These are phyloP conservation scores for Dolichotis patagonum DNA, from an alignment of 2,113 vertebrate genomes.

Conservation along the genomic window DNA sequence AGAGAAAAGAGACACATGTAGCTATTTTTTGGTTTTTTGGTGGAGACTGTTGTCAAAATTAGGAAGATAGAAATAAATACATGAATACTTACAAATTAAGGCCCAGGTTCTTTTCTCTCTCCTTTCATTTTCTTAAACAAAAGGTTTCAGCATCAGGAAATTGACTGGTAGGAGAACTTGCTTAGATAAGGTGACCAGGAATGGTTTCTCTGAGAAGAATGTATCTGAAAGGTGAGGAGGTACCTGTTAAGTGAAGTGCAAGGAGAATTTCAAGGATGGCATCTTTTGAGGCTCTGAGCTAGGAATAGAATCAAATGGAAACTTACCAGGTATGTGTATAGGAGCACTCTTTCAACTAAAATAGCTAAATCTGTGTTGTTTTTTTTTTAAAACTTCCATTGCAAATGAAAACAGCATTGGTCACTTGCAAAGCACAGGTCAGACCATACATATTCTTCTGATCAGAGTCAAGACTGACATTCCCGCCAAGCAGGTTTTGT, in stretches of 20 bases:
- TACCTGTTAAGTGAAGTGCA: not conserved
- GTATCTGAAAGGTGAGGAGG: not conserved
- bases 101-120: not conserved
- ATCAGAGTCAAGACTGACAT: slow-evolving; percentile 79
- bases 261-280: not conserved
- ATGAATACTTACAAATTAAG: not conserved
- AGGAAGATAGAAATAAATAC: not conserved
- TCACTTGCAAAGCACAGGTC: slow-evolving; percentile 29
- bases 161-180: not conserved
- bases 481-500: slow-evolving; percentile 77
- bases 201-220: not conserved
- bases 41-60: not conserved
- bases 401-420: not conserved
- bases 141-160: not conserved
- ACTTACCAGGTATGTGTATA: not conserved
- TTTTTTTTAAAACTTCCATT: not conserved
- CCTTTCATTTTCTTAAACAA: not conserved
- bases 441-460: not conserved
- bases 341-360: not conserved
- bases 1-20: not conserved
- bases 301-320: not conserved
- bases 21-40: not conserved
- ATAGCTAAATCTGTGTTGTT: not conserved
- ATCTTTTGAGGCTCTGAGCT: not conserved
- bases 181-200: not conserved